Base-by-base conservation (phyloP, 2,797 vertebrate genomes). In the Kryptolebias ocellatus region DNA sequence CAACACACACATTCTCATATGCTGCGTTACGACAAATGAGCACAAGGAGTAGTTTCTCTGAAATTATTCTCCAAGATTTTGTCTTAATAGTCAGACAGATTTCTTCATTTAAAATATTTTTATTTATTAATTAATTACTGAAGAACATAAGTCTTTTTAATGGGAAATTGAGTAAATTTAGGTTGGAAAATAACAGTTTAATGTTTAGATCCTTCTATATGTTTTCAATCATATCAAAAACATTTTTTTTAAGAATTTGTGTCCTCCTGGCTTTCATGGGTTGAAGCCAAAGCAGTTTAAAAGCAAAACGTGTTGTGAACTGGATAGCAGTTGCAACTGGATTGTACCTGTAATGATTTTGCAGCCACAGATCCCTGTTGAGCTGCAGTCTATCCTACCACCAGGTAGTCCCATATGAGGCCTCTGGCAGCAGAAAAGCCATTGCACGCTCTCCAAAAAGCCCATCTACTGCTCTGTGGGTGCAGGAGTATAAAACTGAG, bases 391-490 rank as follows among this genome's bases (percentile, higher is more conserved):
- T 81, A 71, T 87, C 87, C 55, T 68, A 60, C 69, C 80, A 4
- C 72, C 80, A 78, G 81, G 78, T 74, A 80, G 81, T 83, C 72
- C 70, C 80, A 74, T 68, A 72, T 70, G 76, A 83, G 79, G 72
- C 78, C 80, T 64, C 57, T 78, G 82, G 79, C 79, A 82, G 78
- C 79, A 82, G 71, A 54, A 83, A 78, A 86, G 73, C 61, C 64
- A 83, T 66, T 49, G 76, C 50, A 9, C 44, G 76, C 70, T 69
- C 72, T 81, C 68, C 70, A 81, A 81, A 88, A 87, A 85, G 75
- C 76, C 69, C 87, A 90, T 90, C 88, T 87, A 67, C 67, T 54
- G 66, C 90, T 85, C 85, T 77, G 81, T 79, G 76, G 85, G 79
- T 80, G 83, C 59, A 68, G 9, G 14, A 65, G 61, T 55, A 77